A percentile compares a stretch with the other conserved stretches of the same genome.
These are phyloP conservation scores for Oreochromis spilurus DNA, from an alignment of 2,113 vertebrate genomes.

Conservation along the genomic window DNA sequence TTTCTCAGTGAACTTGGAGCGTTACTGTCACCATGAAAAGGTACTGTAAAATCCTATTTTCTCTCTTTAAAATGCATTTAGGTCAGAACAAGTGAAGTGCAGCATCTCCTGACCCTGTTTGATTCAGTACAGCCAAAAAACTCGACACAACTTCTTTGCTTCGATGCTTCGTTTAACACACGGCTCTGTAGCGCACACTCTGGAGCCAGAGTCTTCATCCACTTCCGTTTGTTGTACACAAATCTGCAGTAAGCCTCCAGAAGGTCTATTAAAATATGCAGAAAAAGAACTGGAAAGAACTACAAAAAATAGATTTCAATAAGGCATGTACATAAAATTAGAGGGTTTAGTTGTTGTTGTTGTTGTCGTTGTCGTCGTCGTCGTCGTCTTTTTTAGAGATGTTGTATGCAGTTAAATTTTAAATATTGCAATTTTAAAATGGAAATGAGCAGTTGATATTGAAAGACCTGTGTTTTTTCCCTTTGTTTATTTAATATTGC, in stretches of 20 bases:
- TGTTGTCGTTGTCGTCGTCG: neutral
- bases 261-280: neutral
- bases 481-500: neutral
- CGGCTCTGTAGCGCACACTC: neutral
- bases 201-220: neutral
- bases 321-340: neutral
- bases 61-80: neutral
- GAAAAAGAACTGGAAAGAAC: neutral
- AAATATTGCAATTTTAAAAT: neutral
- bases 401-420: neutral
- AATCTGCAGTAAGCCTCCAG: neutral
- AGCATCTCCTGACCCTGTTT: neutral
- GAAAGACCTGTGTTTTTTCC: neutral
- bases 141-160: neutral
- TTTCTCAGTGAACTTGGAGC: neutral
- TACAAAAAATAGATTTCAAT: neutral
- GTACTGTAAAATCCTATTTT: neutral
- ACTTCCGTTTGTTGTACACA: neutral
- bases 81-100: neutral
- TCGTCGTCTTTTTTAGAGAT: neutral
- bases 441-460: neutral
- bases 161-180: neutral
- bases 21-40: neutral
- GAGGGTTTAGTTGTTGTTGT: neutral
- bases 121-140: neutral